Evolutionary conservation across 2,888 invertebrate species (phyloP).

Genomic region (Rhogogaster chlorosoma): DNA sequence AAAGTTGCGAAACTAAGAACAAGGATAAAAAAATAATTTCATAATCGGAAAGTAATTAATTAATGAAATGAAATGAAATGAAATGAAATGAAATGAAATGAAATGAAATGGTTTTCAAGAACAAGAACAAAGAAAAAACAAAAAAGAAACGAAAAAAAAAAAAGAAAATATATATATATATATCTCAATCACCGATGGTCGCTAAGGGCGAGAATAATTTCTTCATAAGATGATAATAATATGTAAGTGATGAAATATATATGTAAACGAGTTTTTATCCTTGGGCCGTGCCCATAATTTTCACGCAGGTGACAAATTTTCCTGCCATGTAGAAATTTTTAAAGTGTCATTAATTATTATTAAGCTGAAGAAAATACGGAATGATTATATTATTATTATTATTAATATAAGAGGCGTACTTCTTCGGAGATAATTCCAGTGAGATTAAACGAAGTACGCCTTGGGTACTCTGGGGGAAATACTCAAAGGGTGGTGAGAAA

Average conservation of each 20-base stretch:
- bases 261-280: slow-evolving; percentile 54
- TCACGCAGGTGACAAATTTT: slow-evolving; percentile 65
- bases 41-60: slow-evolving; percentile 37
- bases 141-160: slow-evolving; percentile 7
- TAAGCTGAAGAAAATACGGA: slow-evolving; percentile 65
- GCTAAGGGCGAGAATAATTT: slow-evolving; percentile 32
- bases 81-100: too few relatives aligned
- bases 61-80: slow-evolving; percentile 33
- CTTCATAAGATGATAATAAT: slow-evolving; percentile 33
- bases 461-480: slow-evolving; percentile 62
- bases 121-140: slow-evolving; percentile 26
- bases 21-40: slow-evolving; percentile 50
- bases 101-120: slow-evolving; percentile 41
- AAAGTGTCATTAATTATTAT: slow-evolving; percentile 74
- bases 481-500: slow-evolving; percentile 62
- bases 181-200: slow-evolving; percentile 36
- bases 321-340: slow-evolving; percentile 75
- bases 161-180: background rate
- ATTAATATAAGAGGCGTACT: background rate
- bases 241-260: background rate
- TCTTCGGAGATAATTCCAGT: background rate
- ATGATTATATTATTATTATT: slow-evolving; percentile 52
- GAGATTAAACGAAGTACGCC: slow-evolving; percentile 29
- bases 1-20: slow-evolving; percentile 63
- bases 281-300: slow-evolving; percentile 69